Evolutionary conservation across 2,113 vertebrate species (phyloP), one percentile per base, ranked within the genome.

Genomic region (Asarcornis scutulata): DNA sequence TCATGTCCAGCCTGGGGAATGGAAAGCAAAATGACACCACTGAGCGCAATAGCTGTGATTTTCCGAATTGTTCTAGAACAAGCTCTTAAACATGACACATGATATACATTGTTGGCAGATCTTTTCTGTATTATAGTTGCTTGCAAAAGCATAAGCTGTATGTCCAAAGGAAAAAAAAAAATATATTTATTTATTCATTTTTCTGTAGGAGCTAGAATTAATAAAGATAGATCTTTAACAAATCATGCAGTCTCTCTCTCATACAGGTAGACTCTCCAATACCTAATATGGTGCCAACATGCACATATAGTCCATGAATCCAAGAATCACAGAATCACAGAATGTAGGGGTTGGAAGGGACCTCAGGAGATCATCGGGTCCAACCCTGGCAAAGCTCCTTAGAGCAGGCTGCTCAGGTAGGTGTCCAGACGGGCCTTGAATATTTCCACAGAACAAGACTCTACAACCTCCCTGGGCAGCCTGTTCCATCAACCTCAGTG

Each of bases 11-110:
- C 88, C 81, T 53, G 59, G 58, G 25, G 13, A 59, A 60, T 15
- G 3, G 60, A 12, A 66, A 76, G 44, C 23, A 72, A 80, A 17
- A 9, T 71, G 20, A 46, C 21, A 64, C 9, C 10, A 66, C 56
- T 68, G 25, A 88, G 8, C 23, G 7, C 29, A 78, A n/a, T 25
- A 16, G 21, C 9, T 36, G 11, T 38, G 27, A 11, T n/a, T 85
- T 72, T 81, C 13, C 18, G 22, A 72, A 53, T 40, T 80, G 12
- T 36, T 53, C 32, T 52, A 23, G 25, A 73, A 48, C 5, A 62
- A 69, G 10, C 12, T 56, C 5, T 60, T 50, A 10, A 0, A 0
- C 32, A 11, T 11, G 22, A 10, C 0, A 0, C 32, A 11, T 11
- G 11, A 50, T 50, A 50, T 50, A 22, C 22, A 40, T 40, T 26